phyloP scores from a whole-genome alignment of 1,140 invertebrate genomes.

The Lasaia peninsularis region DNA sequence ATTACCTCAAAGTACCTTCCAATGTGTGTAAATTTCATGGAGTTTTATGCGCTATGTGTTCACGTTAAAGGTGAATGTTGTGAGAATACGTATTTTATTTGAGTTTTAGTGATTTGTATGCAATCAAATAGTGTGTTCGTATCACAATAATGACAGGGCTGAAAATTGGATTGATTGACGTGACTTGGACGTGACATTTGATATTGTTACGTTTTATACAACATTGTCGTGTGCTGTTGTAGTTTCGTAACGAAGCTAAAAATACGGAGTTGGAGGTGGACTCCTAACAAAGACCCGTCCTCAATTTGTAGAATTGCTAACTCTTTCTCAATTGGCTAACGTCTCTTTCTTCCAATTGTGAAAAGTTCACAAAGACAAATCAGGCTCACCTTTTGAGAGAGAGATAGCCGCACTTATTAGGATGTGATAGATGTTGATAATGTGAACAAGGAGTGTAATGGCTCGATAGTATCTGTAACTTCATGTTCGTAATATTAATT shows the following conservation, averaged over 20 bases:
- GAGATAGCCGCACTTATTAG: no score
- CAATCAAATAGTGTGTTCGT: not conserved
- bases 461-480: no score
- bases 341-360: no score
- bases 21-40: not conserved
- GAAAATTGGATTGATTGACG: slow-evolving; percentile 2
- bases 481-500: no score
- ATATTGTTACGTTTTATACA: slow-evolving; percentile 2
- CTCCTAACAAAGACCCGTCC: no score
- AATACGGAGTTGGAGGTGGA: no score
- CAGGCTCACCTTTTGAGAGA: no score
- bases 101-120: not conserved
- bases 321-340: no score
- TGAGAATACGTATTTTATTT: not conserved
- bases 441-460: no score
- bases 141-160: not conserved
- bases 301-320: no score
- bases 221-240: not conserved
- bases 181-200: not conserved
- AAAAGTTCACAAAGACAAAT: no score
- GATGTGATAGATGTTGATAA: no score
- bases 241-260: not conserved
- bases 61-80: not conserved
- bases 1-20: slow-evolving; percentile 4
- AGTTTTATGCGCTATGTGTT: not conserved